Conservation (phyloP, 64 coral and sea anemone genomes). For the Platygyra sinensis region DNA sequence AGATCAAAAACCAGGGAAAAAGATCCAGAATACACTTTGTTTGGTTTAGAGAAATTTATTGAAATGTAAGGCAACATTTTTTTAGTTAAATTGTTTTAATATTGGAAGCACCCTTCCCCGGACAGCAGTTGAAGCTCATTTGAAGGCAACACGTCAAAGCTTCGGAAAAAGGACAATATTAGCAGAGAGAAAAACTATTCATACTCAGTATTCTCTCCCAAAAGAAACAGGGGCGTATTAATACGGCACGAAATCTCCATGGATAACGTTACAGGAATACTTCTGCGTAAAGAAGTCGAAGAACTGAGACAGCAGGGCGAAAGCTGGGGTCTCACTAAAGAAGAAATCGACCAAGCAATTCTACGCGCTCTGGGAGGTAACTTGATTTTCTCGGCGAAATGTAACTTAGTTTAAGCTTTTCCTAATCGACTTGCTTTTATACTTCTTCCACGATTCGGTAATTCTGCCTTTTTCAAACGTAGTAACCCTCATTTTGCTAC, state of each 20-base stretch:
- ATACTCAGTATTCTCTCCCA: neutral
- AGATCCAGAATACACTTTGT: neutral
- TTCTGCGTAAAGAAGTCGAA: conserved; percentile 69
- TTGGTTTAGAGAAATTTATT: too few relatives aligned
- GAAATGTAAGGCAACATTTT: too few relatives aligned
- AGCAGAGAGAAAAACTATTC: neutral
- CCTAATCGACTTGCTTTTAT: too few relatives aligned
- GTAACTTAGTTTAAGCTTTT: too few relatives aligned
- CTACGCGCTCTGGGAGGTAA: conserved; percentile 78
- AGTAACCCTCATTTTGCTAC: too few relatives aligned
- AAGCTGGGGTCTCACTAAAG: conserved; percentile 64
- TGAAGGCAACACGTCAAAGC: too few relatives aligned
- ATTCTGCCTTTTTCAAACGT: too few relatives aligned
- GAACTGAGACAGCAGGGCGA: conserved; percentile 76
- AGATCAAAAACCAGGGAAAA: neutral
- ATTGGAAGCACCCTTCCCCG: neutral
- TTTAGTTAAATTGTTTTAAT: too few relatives aligned
- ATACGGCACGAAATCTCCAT: neutral
- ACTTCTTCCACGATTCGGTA: too few relatives aligned
- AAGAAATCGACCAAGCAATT: conserved; percentile 75
- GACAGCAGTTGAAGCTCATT: neutral
- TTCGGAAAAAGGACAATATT: neutral
- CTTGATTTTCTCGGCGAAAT: too few relatives aligned
- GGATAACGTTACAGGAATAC: conserved; percentile 32
- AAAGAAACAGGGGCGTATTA: neutral